Evolutionary conservation across 2,797 vertebrate genomes (phyloP).

Genomic region (Squalus acanthias): DNA sequence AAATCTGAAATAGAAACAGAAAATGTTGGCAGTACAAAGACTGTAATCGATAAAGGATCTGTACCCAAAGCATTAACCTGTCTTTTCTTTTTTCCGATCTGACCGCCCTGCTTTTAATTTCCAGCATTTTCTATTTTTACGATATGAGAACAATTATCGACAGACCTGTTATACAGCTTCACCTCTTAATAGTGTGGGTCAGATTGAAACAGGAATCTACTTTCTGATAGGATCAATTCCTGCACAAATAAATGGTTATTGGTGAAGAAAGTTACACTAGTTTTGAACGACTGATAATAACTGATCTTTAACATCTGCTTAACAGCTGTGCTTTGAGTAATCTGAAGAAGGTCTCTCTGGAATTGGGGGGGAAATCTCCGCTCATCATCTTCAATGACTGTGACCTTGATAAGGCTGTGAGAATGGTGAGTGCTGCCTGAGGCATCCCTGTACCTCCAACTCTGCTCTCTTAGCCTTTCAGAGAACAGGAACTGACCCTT

Average conservation of each 20-base stretch:
- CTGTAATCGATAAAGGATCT: no score
- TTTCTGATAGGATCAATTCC: neutral
- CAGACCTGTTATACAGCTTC: neutral
- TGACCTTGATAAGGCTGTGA: constrained; percentile 89
- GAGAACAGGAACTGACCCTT: neutral
- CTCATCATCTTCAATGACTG: constrained; percentile 93
- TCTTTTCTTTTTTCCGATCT: no score
- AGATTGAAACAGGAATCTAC: neutral
- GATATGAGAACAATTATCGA: neutral
- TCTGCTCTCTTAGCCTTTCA: neutral
- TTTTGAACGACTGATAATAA: neutral
- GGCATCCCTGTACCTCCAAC: neutral
- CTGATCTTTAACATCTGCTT: constrained; percentile 42
- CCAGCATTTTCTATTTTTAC: neutral
- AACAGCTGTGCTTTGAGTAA: constrained; percentile 83
- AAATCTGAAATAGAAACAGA: no score
- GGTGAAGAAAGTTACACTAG: neutral
- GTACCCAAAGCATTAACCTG: no score
- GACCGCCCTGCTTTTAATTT: no score
- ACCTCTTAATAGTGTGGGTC: neutral
- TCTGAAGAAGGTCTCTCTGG: constrained; percentile 92
- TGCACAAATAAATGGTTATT: neutral
- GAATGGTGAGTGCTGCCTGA: constrained; percentile 71
- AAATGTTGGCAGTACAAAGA: no score
- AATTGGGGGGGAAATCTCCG: constrained; percentile 93